These are phyloP conservation scores for Ethmia dodecea DNA, from an alignment of 2,888 invertebrate genomes.

Conservation along the genomic window DNA sequence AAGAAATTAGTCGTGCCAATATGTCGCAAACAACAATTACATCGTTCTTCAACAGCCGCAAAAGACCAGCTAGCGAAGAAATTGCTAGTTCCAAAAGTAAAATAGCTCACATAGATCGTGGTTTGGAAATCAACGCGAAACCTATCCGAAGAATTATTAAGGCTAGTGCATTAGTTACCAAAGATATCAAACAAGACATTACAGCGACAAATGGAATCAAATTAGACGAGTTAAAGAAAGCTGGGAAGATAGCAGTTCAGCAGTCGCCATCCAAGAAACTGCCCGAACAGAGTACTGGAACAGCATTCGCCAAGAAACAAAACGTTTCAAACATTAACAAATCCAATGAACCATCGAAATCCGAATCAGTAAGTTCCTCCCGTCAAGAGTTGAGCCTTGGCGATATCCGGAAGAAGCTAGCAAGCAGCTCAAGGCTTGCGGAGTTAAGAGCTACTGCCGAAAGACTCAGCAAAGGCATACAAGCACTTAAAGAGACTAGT, in stretches of 20 bases:
- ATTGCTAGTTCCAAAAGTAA: slow-evolving; percentile 72
- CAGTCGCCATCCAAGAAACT: neutral
- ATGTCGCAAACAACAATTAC: slow-evolving; percentile 89
- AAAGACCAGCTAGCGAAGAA: slow-evolving; percentile 85
- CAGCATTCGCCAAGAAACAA: slow-evolving; percentile 49
- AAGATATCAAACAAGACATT: slow-evolving; percentile 14
- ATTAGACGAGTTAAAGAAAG: slow-evolving; percentile 13
- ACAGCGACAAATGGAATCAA: slow-evolving; percentile 9
- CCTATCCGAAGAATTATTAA: slow-evolving; percentile 29
- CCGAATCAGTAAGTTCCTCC: slow-evolving; percentile 62
- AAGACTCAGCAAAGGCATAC: slow-evolving; percentile 80
- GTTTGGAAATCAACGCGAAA: slow-evolving; percentile 36
- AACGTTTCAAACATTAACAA: slow-evolving; percentile 45
- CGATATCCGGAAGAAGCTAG: slow-evolving; percentile 82
- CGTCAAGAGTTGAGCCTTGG: slow-evolving; percentile 81
- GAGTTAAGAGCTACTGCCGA: slow-evolving; percentile 83
- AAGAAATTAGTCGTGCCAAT: slow-evolving; percentile 3
- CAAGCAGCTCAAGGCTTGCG: slow-evolving; percentile 81
- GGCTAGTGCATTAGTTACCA: slow-evolving; percentile 18
- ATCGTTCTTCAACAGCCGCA: slow-evolving; percentile 86
- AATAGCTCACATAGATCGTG: slow-evolving; percentile 46
- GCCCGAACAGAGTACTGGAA: slow-evolving; percentile 2
- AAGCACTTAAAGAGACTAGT: slow-evolving; percentile 74
- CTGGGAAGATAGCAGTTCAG: slow-evolving; percentile 9
- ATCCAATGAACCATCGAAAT: slow-evolving; percentile 27